Percentiles rank a stretch among this genome's conserved stretches.
These are phyloP conservation scores for Apodemia zela DNA, from an alignment of 2,888 invertebrate species.

Conservation along the genomic window DNA sequence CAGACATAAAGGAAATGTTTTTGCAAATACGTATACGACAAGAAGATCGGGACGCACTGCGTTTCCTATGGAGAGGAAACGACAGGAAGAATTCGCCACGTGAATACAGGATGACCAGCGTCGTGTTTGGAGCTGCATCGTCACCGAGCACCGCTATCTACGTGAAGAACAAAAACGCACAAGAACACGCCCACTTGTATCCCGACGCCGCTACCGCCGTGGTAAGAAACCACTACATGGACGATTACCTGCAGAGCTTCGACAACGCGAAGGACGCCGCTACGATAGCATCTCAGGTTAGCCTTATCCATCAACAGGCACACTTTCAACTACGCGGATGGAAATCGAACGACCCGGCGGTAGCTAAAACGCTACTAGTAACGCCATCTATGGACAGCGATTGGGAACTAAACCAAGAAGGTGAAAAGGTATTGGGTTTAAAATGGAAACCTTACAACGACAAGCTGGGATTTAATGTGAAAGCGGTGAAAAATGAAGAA, in stretches of 20 bases:
- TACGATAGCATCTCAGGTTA: not conserved
- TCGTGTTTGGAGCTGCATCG: slow-evolving; percentile 26
- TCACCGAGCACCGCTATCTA: slow-evolving; percentile 26
- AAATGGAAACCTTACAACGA: not conserved
- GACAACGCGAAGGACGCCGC: not conserved
- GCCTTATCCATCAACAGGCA: not conserved
- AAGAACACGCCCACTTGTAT: not conserved
- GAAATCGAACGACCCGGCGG: not conserved
- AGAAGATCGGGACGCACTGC: slow-evolving; percentile 24
- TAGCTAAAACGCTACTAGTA: not conserved
- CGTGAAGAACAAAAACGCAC: slow-evolving; percentile 25
- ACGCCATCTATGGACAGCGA: not conserved
- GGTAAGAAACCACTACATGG: not conserved
- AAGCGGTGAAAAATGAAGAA: too few species aligned
- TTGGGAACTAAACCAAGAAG: not conserved
- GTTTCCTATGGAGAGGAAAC: slow-evolving; percentile 26
- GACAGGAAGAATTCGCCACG: not conserved
- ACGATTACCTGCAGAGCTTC: slow-evolving; percentile 7
- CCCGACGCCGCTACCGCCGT: not conserved
- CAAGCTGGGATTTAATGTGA: too few species aligned
- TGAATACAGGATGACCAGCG: slow-evolving; percentile 24
- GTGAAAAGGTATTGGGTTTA: not conserved
- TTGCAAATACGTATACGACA: slow-evolving; percentile 20
- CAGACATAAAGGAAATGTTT: slow-evolving; percentile 30
- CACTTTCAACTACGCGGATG: not conserved